phyloP scores from a whole-genome alignment of 1,140 invertebrate species.

The Harlomillsia oculata region DNA sequence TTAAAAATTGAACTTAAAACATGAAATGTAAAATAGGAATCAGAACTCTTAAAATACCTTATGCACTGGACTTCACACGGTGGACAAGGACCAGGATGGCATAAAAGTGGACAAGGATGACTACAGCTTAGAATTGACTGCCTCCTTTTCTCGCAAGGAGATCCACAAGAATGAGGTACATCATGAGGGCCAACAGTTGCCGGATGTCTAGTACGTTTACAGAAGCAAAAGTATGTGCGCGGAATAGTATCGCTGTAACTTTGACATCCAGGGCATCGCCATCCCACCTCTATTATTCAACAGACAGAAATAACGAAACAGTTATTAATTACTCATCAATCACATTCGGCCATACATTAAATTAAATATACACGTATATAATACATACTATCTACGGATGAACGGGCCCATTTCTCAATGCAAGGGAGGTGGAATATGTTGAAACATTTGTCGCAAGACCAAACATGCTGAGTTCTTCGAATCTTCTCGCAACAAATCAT shows the following conservation, averaged over 20 bases:
- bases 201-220: constrained; percentile 63
- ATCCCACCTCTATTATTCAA: constrained; percentile 53
- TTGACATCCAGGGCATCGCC: constrained; percentile 89
- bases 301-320: background rate
- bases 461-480: constrained; percentile 64
- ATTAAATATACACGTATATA: background rate
- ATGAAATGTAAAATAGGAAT: background rate
- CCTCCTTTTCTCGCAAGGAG: constrained; percentile 60
- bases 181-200: constrained; percentile 55
- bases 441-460: constrained; percentile 83
- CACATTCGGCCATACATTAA: constrained; percentile 1
- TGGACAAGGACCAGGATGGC: constrained; percentile 84
- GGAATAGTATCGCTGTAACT: constrained; percentile 58
- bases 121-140: constrained; percentile 50
- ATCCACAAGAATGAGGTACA: constrained; percentile 80
- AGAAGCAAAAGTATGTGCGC: constrained; percentile 69
- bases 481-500: constrained; percentile 84
- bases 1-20: constrained; percentile 12
- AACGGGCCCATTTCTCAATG: constrained; percentile 79
- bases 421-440: constrained; percentile 84
- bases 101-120: constrained; percentile 75
- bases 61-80: constrained; percentile 57
- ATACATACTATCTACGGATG: constrained; percentile 57
- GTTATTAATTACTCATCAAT: constrained; percentile 3
- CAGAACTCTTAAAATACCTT: constrained; percentile 34